A percentile compares a stretch with the other conserved stretches of the same genome.
phyloP scores from a whole-genome alignment of 2,113 vertebrate species.

The Gavialis gangeticus region DNA sequence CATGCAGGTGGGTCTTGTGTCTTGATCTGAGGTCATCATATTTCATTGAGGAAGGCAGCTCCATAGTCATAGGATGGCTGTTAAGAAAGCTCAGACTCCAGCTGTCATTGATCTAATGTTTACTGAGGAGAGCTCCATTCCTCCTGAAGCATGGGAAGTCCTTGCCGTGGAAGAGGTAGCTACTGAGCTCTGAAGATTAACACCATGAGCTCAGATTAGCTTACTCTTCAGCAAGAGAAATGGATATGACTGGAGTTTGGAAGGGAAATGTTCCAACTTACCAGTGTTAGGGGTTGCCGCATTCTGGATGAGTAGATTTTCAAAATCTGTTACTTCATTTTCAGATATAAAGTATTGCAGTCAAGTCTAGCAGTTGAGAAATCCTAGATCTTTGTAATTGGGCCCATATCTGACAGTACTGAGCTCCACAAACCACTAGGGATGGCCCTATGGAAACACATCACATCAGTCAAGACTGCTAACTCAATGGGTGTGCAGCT shows the following conservation, averaged over 20 bases:
- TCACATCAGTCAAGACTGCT: background rate
- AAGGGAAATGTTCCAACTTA: background rate
- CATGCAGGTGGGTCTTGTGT: background rate
- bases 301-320: background rate
- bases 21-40: background rate
- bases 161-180: background rate
- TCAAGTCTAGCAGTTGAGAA: background rate
- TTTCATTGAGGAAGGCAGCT: background rate
- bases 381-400: background rate
- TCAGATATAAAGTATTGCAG: background rate
- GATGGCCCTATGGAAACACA: background rate
- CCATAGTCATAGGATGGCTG: background rate
- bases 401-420: background rate
- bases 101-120: background rate
- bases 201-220: background rate
- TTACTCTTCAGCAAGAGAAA: background rate
- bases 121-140: background rate
- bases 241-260: background rate
- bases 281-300: background rate
- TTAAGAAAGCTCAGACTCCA: background rate
- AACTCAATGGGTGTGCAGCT: conserved; percentile 39
- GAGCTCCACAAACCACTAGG: background rate
- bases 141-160: background rate
- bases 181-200: background rate
- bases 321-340: background rate